Percentiles rank a stretch among this genome's conserved stretches.
Conservation (phyloP, 1,140 invertebrate genomes). For the Frieseomelitta varia region DNA sequence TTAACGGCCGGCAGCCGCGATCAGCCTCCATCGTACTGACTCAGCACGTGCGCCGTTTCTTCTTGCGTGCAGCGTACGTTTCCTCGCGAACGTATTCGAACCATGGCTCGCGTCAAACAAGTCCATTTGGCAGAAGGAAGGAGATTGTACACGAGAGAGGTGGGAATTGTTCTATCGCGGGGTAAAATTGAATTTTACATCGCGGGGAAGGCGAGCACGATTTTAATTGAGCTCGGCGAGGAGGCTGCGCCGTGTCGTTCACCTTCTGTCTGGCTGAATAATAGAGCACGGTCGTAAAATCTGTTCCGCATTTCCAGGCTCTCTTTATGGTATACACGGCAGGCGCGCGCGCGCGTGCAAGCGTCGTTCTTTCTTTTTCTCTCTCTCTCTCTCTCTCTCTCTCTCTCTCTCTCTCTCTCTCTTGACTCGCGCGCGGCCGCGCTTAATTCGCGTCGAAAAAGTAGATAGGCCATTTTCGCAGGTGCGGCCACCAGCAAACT, state of each 20-base stretch:
- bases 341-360: too few species aligned
- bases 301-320: constrained; percentile 31
- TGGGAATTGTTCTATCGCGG: background rate
- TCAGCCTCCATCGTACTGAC: constrained; percentile 51
- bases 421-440: background rate
- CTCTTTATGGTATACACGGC: constrained; percentile 24
- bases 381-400: too few species aligned
- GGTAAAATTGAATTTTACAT: background rate
- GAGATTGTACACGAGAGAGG: background rate
- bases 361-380: constrained; percentile 39
- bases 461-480: constrained; percentile 37
- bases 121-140: background rate
- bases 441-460: constrained; percentile 60
- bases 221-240: constrained; percentile 33
- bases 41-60: constrained; percentile 37
- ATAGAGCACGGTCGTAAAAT: constrained; percentile 41
- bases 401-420: too few species aligned
- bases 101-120: background rate
- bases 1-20: constrained; percentile 58
- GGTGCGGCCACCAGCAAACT: constrained; percentile 17
- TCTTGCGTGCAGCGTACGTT: background rate
- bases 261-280: constrained; percentile 47
- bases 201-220: background rate
- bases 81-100: background rate
- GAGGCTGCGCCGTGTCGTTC: constrained; percentile 26